Conservation (phyloP, 2,797 vertebrate species). For the Eremophila alpestris region DNA sequence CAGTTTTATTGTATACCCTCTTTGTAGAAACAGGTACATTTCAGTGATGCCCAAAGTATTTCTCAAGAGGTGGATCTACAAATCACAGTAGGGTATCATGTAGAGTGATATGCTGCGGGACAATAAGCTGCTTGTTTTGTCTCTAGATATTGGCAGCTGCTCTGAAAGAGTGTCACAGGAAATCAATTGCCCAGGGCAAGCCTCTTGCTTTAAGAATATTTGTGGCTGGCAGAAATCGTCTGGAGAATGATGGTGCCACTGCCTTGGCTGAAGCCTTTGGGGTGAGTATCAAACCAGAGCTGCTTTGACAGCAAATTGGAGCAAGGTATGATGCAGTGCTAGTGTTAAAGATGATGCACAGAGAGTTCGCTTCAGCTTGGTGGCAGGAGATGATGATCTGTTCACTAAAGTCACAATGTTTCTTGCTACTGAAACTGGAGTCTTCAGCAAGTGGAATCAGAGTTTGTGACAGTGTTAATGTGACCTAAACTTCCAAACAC, state of each 20-base stretch:
- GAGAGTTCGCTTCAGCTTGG: not conserved
- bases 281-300: slow-evolving; percentile 75
- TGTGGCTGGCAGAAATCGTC: slow-evolving; percentile 93
- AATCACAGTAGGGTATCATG: not conserved
- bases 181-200: slow-evolving; percentile 80
- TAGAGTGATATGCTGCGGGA: not conserved
- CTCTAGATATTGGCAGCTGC: slow-evolving; percentile 90
- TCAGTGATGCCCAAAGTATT: not conserved
- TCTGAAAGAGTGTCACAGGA: slow-evolving; percentile 85
- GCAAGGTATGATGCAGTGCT: not conserved
- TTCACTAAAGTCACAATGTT: accelerated
- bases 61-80: not conserved
- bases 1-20: not conserved
- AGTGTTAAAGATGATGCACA: not conserved
- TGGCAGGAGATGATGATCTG: not conserved
- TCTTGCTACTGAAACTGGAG: not conserved
- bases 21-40: not conserved
- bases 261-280: slow-evolving; percentile 94
- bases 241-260: slow-evolving; percentile 95
- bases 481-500: not conserved
- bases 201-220: slow-evolving; percentile 91
- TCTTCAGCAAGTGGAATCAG: not conserved
- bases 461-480: not conserved
- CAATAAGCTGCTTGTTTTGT: not conserved
- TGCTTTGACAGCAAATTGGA: not conserved